Evolutionary conservation across 2,113 vertebrate genomes (phyloP), one percentile per base, ranked within the genome.

Genomic region (Rhinolophus ferrumequinum): DNA sequence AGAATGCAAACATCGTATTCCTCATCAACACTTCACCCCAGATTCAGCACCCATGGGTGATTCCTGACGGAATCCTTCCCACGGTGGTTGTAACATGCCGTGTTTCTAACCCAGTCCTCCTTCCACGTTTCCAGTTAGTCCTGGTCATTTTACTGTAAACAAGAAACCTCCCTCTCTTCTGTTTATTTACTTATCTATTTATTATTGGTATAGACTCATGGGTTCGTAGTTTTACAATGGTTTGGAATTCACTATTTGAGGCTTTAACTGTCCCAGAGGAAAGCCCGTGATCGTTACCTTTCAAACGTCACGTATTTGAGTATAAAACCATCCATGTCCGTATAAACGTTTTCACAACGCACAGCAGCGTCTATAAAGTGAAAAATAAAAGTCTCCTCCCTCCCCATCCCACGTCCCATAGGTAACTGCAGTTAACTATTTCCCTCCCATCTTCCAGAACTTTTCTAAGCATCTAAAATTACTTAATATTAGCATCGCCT

Each of bases 51-150:
- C 9, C 30, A 6, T 0, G 11, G 33, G 16, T 28, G 28, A 62
- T n/a, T 82, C 64, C 33, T 10, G 52, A 15, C 3, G 0, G 11
- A 88, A 3, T 35, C 66, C 70, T 22, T 6, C 33, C 52, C 54
- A 30, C 5, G 9, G 14, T 0, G 26, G 16, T 4, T 18, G 19
- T 13, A 41, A 8, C 26, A 11, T 3, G 50, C 18, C 0, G 11
- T 8, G 18, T 41, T 35, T 70, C 84, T 47, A n/a, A 44, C 41
- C 38, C n/a, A 38, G 50, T 14, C 1, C 60, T 26, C 54, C 8
- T 15, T 19, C 24, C 12, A 16, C 21, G 0, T 35, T 19, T 22
- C 79, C 44, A 11, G 50, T 30, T 19, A 56, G 62, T n/a, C 66
- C 30, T 24, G 21, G 58, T 44, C 21, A 41, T 73, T 72, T 56